Conservation (phyloP, 2,113 vertebrate genomes). For the Atractosteus spatula region DNA sequence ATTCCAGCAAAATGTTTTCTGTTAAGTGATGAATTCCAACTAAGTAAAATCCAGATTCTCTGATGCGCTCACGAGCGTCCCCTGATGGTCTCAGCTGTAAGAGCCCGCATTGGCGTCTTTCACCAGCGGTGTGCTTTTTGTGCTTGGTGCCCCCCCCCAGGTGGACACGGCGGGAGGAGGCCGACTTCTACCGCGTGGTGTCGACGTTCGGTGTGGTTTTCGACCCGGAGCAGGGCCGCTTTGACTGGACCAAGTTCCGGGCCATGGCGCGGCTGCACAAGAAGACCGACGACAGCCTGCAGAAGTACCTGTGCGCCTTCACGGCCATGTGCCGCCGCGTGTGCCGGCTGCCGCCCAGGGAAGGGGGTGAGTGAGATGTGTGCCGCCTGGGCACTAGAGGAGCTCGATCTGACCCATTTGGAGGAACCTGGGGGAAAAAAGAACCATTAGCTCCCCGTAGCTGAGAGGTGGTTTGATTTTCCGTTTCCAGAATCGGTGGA, state of each 20-base stretch:
- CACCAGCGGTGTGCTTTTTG: background rate
- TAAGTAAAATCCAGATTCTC: background rate
- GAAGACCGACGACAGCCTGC: constrained; percentile 94
- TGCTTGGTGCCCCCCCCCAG: constrained; percentile 47
- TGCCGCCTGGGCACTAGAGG: no score
- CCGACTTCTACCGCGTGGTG: constrained; percentile 95
- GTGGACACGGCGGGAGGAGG: constrained; percentile 96
- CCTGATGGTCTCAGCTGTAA: background rate
- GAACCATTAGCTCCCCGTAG: no score
- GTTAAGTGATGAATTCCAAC: no score
- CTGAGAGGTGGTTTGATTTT: background rate
- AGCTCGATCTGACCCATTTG: no score
- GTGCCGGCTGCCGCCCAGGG: constrained; percentile 89
- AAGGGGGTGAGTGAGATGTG: constrained; percentile 69
- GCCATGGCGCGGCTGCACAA: constrained; percentile 96
- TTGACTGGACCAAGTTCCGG: constrained; percentile 98
- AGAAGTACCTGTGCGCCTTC: constrained; percentile 93
- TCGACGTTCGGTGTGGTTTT: constrained; percentile 97
- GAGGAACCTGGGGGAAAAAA: no score
- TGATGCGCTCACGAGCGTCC: background rate
- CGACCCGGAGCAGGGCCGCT: constrained; percentile 83
- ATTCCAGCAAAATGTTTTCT: no score
- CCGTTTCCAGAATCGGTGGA: constrained; percentile 77
- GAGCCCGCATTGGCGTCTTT: background rate
- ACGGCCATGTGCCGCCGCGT: constrained; percentile 94